A percentile compares a stretch with the other conserved stretches of the same genome.
Conservation (phyloP, 1,140 invertebrate species). For the Polypedilum pembai region DNA sequence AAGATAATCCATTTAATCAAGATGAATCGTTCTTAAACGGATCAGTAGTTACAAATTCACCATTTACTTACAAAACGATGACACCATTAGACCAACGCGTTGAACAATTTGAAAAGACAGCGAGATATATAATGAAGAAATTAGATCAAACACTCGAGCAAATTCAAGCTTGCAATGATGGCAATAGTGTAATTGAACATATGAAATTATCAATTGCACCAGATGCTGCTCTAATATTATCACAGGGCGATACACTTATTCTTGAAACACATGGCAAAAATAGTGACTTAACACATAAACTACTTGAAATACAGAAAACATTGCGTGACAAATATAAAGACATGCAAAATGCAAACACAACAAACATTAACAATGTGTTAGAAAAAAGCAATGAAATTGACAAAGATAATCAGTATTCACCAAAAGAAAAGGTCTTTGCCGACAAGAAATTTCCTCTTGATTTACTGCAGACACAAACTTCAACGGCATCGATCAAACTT, state of each 20-base stretch:
- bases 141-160: constrained; percentile 61
- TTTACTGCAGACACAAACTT: background rate
- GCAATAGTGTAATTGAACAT: constrained; percentile 42
- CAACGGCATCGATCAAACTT: constrained; percentile 33
- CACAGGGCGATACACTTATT: constrained; percentile 67
- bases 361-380: constrained; percentile 26
- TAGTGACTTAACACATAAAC: constrained; percentile 38
- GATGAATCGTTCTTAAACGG: constrained; percentile 3
- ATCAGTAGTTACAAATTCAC: background rate
- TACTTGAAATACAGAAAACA: constrained; percentile 41
- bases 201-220: constrained; percentile 52
- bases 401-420: constrained; percentile 25
- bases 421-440: constrained; percentile 4
- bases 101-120: constrained; percentile 50
- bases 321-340: constrained; percentile 41
- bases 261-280: constrained; percentile 51
- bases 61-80: constrained; percentile 6
- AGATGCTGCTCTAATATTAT: constrained; percentile 70
- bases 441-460: constrained; percentile 29
- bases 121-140: constrained; percentile 55
- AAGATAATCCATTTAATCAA: constrained; percentile 36
- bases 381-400: background rate
- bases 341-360: constrained; percentile 39
- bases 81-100: constrained; percentile 38
- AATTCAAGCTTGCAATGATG: constrained; percentile 55